Evolutionary conservation across 1,140 invertebrate genomes (phyloP).

Genomic region (Saccostrea cuccullata): DNA sequence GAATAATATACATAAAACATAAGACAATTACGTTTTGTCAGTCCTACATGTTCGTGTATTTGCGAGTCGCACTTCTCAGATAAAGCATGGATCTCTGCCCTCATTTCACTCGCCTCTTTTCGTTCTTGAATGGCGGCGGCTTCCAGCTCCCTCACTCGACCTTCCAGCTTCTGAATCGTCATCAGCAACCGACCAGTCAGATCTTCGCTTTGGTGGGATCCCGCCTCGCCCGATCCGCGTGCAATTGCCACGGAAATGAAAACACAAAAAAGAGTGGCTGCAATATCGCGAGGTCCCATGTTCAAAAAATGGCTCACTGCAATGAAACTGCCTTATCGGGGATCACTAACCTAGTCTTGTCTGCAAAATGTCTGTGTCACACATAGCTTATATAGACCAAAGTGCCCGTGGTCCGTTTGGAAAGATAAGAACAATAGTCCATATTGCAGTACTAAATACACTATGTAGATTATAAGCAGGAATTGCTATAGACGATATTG

Average conservation of each 20-base stretch:
- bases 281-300: background rate
- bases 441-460: background rate
- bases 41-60: background rate
- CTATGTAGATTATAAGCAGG: background rate
- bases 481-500: too few species aligned
- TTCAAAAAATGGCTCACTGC: background rate
- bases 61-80: background rate
- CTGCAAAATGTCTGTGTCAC: background rate
- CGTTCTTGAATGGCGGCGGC: background rate
- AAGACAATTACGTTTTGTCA: background rate
- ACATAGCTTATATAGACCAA: background rate
- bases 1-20: too few species aligned
- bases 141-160: background rate
- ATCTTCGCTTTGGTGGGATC: background rate
- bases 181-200: slow-evolving; percentile 7
- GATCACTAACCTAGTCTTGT: background rate
- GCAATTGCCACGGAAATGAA: too few species aligned
- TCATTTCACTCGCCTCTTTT: background rate
- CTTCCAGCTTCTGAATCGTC: slow-evolving; percentile 15
- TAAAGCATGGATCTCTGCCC: background rate
- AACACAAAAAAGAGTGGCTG: background rate
- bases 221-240: background rate
- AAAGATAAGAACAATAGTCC: background rate
- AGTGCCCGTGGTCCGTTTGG: background rate
- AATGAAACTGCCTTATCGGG: background rate